Conservation (phyloP, 2,113 vertebrate genomes). For the Brachirus orientalis region DNA sequence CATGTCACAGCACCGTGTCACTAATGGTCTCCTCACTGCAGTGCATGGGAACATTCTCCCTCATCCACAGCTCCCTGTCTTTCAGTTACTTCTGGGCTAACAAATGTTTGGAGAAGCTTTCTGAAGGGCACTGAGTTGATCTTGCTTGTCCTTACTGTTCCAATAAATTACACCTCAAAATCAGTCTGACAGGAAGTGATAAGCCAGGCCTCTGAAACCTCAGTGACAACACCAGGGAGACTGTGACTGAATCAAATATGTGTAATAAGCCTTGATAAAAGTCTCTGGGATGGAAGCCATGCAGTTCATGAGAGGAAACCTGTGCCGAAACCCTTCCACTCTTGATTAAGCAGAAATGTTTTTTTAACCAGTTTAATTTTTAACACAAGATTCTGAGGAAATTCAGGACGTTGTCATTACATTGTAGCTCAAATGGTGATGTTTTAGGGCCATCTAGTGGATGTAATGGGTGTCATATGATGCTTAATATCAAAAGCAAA, state of each 20-base stretch:
- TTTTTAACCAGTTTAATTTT: not conserved
- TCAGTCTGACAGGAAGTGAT: constrained; percentile 16
- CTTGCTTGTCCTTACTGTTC: constrained; percentile 18
- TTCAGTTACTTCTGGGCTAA: constrained; percentile 29
- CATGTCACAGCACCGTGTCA: not conserved
- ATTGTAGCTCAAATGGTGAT: not conserved
- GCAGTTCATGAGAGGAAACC: not conserved
- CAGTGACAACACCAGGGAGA: not conserved
- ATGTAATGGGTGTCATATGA: constrained; percentile 34
- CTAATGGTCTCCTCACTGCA: constrained; percentile 52
- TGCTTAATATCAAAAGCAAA: not conserved
- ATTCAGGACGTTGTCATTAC: too few relatives aligned
- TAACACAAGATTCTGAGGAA: not conserved
- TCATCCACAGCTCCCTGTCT: constrained; percentile 10
- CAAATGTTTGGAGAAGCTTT: constrained; percentile 32
- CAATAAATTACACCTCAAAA: constrained; percentile 24
- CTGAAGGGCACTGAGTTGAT: constrained; percentile 37
- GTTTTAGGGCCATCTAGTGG: constrained; percentile 70
- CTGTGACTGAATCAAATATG: not conserved
- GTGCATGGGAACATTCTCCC: constrained; percentile 3
- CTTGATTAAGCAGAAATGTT: not conserved
- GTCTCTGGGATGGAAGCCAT: not conserved
- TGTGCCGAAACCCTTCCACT: not conserved
- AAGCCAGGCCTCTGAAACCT: constrained; percentile 17
- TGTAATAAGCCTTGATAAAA: constrained; percentile 1